These are phyloP conservation scores for Plodia interpunctella DNA, from an alignment of 1,140 invertebrate species.

Conservation along the genomic window DNA sequence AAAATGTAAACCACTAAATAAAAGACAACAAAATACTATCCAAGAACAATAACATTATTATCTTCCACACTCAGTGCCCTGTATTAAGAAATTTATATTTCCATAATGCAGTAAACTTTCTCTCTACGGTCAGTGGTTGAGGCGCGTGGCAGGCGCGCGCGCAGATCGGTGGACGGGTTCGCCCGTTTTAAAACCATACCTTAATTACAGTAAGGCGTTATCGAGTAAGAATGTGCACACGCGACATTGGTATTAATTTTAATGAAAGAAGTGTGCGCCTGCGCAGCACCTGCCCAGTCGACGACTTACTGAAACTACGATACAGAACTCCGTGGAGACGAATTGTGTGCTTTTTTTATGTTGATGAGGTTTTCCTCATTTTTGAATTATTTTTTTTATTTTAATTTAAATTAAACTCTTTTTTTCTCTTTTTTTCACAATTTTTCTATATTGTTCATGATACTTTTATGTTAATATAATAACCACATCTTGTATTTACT, in stretches of 20 bases:
- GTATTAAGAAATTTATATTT: not conserved
- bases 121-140: not conserved
- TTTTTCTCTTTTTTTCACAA: no score
- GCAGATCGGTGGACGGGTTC: conserved; percentile 40
- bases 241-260: conserved; percentile 77
- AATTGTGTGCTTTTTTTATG: not conserved
- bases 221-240: conserved; percentile 75
- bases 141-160: conserved; percentile 67
- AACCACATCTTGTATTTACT: no score
- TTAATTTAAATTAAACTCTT: no score
- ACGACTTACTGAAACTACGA: conserved; percentile 55
- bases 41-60: no score
- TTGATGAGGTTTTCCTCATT: not conserved
- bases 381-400: no score
- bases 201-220: conserved; percentile 73
- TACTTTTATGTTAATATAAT: no score
- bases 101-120: not conserved
- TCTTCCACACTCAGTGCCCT: no score
- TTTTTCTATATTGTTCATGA: no score
- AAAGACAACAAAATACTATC: no score
- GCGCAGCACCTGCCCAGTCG: conserved; percentile 63
- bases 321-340: conserved; percentile 16
- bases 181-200: conserved; percentile 60
- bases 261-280: conserved; percentile 75
- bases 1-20: no score